Evolutionary conservation across 1,140 invertebrate species (phyloP).

Genomic region (Papilio aristodemus): DNA sequence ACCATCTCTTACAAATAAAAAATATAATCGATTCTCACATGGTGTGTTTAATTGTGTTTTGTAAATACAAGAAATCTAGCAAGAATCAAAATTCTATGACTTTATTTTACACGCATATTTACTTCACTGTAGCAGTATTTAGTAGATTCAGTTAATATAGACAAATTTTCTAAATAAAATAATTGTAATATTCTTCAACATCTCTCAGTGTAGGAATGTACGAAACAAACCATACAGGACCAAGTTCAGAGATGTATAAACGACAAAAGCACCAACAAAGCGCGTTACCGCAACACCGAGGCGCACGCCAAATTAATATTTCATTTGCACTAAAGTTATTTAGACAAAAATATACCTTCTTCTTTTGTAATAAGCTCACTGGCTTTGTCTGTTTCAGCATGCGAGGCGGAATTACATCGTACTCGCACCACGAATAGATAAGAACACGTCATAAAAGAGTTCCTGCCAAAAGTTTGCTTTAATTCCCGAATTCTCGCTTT

Average conservation of each 20-base stretch:
- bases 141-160: too few relatives aligned
- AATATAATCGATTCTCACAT: too few relatives aligned
- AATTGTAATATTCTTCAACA: too few relatives aligned
- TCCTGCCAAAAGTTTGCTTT: conserved; percentile 60
- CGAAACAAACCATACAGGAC: conserved; percentile 40
- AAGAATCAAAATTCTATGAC: too few relatives aligned
- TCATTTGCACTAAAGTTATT: conserved; percentile 34
- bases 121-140: too few relatives aligned
- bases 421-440: conserved; percentile 61
- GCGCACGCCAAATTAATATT: conserved; percentile 49
- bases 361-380: conserved; percentile 39
- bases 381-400: not conserved
- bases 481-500: conserved; percentile 61
- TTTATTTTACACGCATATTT: too few relatives aligned
- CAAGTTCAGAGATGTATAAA: conserved; percentile 73
- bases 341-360: conserved; percentile 41
- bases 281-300: conserved; percentile 60
- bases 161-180: too few relatives aligned
- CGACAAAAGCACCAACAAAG: conserved; percentile 66
- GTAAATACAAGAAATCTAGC: too few relatives aligned
- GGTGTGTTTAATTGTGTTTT: too few relatives aligned
- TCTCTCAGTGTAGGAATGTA: not conserved
- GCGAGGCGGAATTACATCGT: conserved; percentile 32
- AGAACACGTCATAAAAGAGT: conserved; percentile 71
- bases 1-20: too few relatives aligned